Base-by-base conservation (phyloP, 2,797 vertebrate genomes). In the Gobionotothen gibberifrons region DNA sequence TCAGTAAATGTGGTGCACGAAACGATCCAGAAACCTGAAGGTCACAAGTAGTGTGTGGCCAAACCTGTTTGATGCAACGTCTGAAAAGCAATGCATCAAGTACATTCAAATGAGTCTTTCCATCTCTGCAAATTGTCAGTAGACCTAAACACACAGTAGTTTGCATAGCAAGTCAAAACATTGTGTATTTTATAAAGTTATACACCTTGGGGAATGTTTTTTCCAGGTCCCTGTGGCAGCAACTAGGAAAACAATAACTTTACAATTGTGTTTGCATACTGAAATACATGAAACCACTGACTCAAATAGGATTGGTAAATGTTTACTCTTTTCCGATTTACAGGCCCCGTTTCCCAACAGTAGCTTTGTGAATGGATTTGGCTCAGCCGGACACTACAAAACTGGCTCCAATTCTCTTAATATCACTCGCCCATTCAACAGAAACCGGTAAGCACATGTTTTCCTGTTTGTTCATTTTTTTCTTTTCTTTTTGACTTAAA, bases 261-360 rank as follows among this genome's bases (percentile, higher is more conserved):
- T 2, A 46, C 19, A 40, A 40, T 40, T 42, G 9, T 64, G 15
- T 39, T 55, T 36, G 17, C 11, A 32, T 54, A 54, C 17, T 32
- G 16, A 19, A 51, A 36, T 36, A 2, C 32, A 36, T 36, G 32
- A 36, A 36, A 36, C 32, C 32, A 36, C 32, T 36, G 8, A 36
- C 32, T 42, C 22, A 51, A 56, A 11, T 5, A 1, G 4, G 4
- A 26, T 79, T 57, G 43, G 4, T 66, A 47, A 84, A 68, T 16
- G 0, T 14, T 58, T 9, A 9, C n/a, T 52, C 58, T 51, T 19
- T 21, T 13, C 12, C 10, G 6, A 61, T 56, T 46, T 82, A 40
- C 93, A 99, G 98, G 98, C 98, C 85, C 98, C 98, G 3, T 99
- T 99, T 92, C 98, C 97, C 47, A 99, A 99, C 89, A 96, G 96